Evolutionary conservation across 1,140 invertebrate species (phyloP), one percentile per base, ranked within the genome.

Genomic region (Drosophila aff.): DNA sequence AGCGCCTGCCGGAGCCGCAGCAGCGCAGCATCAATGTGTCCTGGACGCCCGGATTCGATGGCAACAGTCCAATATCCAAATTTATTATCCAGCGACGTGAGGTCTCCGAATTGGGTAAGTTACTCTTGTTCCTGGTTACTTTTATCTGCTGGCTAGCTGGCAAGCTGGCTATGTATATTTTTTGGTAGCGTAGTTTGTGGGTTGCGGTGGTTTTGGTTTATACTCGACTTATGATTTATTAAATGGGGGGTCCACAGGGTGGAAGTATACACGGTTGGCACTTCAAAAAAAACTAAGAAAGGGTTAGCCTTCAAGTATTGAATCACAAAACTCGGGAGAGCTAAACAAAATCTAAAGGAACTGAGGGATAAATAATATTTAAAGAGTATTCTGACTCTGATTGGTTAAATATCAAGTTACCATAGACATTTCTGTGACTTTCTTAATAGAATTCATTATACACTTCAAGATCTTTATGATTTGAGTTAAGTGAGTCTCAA

Each of bases 31-130:
- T 99, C 40, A 98, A 99, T 92, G 95, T 99, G 1, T 96, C 96
- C 15, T 99, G 99, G 99, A 96, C 96, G 10, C 96, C 97, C 1
- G 97, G 97, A 13, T 99, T 99, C 93, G 97, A 99, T 94, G 99
- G 99, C 44, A 99, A 99, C 92, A 98, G 97, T 92, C 97, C 97
- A 3, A 97, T 99, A 52, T 95, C 97, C 64, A 98, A 98, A 91
- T 99, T 97, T 93, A 98, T 99, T 72, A 95, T 99, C 28, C 97
- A 99, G 92, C 97, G 96, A 92, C 94, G 97, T 76, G 96, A 97
- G 85, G 96, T 98, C 31, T 96, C 96, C 15, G 96, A 97, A 93
- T 94, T 97, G 66, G 96, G 96, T 96, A 94, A 94, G 94, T 91
- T 44, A 23, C 28, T 31, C 61, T 28, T 68, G 18, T 18, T 41